phyloP scores from a whole-genome alignment of 1,140 invertebrate species.

The Sitobion miscanthi region DNA sequence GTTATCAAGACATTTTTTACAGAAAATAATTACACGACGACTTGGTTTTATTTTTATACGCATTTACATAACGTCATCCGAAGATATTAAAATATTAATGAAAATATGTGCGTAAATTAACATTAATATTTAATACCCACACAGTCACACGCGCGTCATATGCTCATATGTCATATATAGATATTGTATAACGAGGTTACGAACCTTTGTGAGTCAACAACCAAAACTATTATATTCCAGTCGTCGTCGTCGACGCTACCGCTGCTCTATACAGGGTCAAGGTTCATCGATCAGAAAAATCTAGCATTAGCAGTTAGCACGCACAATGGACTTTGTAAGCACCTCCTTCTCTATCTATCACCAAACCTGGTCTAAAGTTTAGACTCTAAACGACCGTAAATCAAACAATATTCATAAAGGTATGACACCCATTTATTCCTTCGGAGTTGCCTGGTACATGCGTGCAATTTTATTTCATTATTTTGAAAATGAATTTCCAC shows the following conservation, averaged over 20 bases:
- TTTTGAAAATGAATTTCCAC: not conserved
- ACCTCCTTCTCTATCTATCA: not conserved
- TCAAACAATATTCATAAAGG: not conserved
- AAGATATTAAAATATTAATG: not conserved
- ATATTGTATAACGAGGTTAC: slow-evolving; percentile 29
- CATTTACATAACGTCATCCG: not conserved
- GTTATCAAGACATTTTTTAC: not conserved
- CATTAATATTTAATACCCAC: not conserved
- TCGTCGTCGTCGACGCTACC: not conserved
- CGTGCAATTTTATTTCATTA: not conserved
- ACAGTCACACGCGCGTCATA: not conserved
- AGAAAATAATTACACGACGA: not conserved
- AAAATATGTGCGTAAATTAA: not conserved
- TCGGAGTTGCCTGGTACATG: not conserved
- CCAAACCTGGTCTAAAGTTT: not conserved
- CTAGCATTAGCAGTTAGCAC: not conserved
- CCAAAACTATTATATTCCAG: slow-evolving; percentile 39
- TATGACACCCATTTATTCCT: not conserved
- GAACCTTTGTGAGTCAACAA: slow-evolving; percentile 41
- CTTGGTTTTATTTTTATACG: not conserved
- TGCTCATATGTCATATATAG: not conserved
- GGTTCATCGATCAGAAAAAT: slow-evolving; percentile 55
- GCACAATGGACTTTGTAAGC: slow-evolving; percentile 46
- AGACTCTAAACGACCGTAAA: not conserved
- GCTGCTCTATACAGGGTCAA: slow-evolving; percentile 19